phyloP scores from a whole-genome alignment of 1,140 invertebrate species.

The Monomorium pharaonis region DNA sequence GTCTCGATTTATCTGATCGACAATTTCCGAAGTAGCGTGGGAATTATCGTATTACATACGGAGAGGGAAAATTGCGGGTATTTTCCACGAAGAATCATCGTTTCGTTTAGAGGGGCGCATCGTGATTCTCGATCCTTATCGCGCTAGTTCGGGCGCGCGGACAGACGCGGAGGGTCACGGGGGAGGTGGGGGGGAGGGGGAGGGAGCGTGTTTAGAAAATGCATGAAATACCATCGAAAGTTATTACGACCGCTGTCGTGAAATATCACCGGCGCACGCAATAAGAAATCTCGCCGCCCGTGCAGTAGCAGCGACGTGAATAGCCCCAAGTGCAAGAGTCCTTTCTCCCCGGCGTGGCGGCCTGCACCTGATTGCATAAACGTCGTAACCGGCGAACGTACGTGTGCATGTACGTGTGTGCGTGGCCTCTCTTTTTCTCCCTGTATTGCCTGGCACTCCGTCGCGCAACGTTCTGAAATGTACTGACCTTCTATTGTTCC shows the following conservation, averaged over 20 bases:
- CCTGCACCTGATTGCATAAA: conserved; percentile 66
- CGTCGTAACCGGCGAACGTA: neutral
- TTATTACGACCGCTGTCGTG: conserved; percentile 48
- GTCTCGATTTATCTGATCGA: conserved; percentile 26
- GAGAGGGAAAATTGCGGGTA: neutral
- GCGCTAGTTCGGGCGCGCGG: neutral
- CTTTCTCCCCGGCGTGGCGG: conserved; percentile 37
- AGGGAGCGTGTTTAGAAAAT: neutral
- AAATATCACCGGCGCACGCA: conserved; percentile 42
- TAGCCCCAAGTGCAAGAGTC: conserved; percentile 53
- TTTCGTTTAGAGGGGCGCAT: neutral
- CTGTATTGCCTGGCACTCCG: neutral
- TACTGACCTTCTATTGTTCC: conserved; percentile 76
- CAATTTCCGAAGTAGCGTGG: neutral
- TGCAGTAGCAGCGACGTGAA: conserved; percentile 57
- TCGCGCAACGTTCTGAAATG: conserved; percentile 66
- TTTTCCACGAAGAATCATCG: neutral
- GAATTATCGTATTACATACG: neutral
- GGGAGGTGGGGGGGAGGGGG: neutral
- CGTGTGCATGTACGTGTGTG: neutral
- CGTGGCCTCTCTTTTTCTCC: neutral
- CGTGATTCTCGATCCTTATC: neutral
- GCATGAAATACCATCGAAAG: conserved; percentile 30
- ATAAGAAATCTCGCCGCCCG: conserved; percentile 38
- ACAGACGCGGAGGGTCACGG: too few relatives aligned